Evolutionary conservation across 2,888 invertebrate genomes (phyloP).

Genomic region (Venusia cambrica): DNA sequence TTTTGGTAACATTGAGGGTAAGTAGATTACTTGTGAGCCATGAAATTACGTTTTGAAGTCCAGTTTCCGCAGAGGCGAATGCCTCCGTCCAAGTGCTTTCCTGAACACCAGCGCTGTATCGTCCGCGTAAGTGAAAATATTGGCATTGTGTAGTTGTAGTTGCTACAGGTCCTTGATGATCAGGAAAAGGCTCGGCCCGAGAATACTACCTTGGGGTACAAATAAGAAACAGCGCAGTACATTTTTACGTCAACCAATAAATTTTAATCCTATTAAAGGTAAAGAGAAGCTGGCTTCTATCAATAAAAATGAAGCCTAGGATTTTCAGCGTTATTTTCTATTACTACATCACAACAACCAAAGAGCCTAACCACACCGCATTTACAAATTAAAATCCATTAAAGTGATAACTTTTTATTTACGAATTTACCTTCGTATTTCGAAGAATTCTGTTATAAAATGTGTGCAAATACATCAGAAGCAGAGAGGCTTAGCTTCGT

Average conservation of each 20-base stretch:
- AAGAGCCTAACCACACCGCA: conserved; percentile 29
- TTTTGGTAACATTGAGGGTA: too few species aligned
- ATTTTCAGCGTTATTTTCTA: conserved; percentile 26
- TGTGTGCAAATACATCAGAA: conserved; percentile 33
- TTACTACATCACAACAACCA: conserved; percentile 27
- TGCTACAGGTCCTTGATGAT: conserved; percentile 1
- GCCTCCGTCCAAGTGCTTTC: too few species aligned
- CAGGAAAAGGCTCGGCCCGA: too few species aligned
- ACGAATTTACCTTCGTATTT: conserved; percentile 23
- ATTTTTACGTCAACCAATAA: conserved; percentile 8
- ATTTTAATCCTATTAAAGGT: conserved; percentile 11
- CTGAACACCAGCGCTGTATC: too few species aligned
- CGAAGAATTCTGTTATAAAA: conserved; percentile 26
- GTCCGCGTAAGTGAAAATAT: too few species aligned
- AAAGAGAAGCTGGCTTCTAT: conserved; percentile 9
- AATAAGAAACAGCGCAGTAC: too few species aligned
- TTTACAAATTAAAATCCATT: conserved; percentile 34
- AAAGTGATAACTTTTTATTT: conserved; percentile 30
- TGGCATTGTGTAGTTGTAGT: too few species aligned
- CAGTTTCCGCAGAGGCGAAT: too few species aligned
- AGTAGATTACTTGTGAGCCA: too few species aligned
- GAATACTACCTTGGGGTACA: too few species aligned
- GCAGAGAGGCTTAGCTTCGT: conserved; percentile 26
- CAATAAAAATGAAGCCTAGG: conserved; percentile 13
- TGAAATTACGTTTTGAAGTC: too few species aligned